Percentiles rank a stretch among this genome's conserved stretches.
Conservation (phyloP, 2,113 vertebrate genomes). For the Hyperopisus bebe region DNA sequence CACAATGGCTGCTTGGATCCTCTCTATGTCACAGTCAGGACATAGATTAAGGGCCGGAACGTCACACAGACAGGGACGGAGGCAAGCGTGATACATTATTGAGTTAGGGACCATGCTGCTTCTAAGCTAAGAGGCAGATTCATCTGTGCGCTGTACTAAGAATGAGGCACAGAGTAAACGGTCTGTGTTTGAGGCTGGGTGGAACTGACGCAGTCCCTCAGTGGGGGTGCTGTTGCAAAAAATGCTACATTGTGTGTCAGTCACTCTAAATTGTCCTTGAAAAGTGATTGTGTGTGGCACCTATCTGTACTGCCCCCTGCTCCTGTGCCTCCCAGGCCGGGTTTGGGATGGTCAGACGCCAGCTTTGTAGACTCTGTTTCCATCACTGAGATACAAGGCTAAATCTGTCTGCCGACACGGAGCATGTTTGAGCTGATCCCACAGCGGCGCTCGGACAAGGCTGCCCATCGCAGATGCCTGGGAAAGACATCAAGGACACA, state of each 20-base stretch:
- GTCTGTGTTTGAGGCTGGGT: background rate
- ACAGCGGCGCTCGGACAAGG: background rate
- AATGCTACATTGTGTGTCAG: background rate
- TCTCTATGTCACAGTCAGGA: background rate
- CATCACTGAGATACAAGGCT: background rate
- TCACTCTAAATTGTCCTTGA: background rate
- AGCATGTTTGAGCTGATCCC: background rate
- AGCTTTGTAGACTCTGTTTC: background rate
- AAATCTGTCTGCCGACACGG: background rate
- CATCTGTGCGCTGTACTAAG: background rate
- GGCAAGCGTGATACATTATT: background rate
- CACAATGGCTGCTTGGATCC: background rate
- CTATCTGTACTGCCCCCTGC: background rate
- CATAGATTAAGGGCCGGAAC: background rate
- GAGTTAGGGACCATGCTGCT: background rate
- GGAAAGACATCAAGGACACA: background rate
- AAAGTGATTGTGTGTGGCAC: background rate
- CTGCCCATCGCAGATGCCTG: background rate
- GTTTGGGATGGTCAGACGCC: background rate
- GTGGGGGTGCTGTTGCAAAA: background rate
- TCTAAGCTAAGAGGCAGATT: background rate
- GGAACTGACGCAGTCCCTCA: background rate
- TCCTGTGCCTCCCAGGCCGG: background rate
- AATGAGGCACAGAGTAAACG: background rate
- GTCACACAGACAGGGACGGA: background rate